Percentiles rank a stretch among this genome's conserved stretches.
Conservation (phyloP, 2,888 invertebrate species). For the Conus canariensis region DNA sequence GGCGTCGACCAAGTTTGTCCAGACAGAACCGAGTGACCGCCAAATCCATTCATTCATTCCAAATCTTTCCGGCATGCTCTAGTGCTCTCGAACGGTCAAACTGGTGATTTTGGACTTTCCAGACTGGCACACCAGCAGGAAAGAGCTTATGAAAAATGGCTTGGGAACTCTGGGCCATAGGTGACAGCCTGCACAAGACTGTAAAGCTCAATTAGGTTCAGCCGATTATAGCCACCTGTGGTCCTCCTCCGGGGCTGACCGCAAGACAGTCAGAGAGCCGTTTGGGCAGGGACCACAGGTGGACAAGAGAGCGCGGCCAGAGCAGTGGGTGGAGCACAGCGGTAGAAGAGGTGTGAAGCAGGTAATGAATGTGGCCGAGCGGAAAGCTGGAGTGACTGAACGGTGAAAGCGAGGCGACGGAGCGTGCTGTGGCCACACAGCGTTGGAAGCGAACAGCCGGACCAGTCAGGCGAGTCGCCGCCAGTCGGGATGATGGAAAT, state of each 20-base stretch:
- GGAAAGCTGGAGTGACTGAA: not conserved
- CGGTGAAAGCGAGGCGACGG: conserved; percentile 13
- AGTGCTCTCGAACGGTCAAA: not conserved
- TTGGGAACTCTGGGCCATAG: not conserved
- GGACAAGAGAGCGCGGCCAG: conserved; percentile 14
- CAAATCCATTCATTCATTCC: conserved; percentile 2
- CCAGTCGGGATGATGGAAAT: not conserved
- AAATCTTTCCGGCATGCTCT: not conserved
- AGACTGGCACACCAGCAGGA: not conserved
- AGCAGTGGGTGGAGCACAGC: conserved; percentile 7
- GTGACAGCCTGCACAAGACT: not conserved
- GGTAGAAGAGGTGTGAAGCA: not conserved
- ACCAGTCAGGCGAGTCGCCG: conserved; percentile 3
- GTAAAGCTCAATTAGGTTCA: conserved; percentile 17
- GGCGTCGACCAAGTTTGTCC: not conserved
- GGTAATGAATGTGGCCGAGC: not conserved
- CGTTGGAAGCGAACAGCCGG: conserved; percentile 3
- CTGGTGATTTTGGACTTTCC: not conserved
- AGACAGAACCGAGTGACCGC: not conserved
- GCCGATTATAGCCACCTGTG: conserved; percentile 32
- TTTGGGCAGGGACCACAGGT: conserved; percentile 33
- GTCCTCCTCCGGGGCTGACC: not conserved
- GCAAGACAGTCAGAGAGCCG: not conserved
- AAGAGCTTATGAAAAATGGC: not conserved
- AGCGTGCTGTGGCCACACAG: conserved; percentile 15